Conservation (phyloP, 2,113 vertebrate species). For the Podiceps cristatus region DNA sequence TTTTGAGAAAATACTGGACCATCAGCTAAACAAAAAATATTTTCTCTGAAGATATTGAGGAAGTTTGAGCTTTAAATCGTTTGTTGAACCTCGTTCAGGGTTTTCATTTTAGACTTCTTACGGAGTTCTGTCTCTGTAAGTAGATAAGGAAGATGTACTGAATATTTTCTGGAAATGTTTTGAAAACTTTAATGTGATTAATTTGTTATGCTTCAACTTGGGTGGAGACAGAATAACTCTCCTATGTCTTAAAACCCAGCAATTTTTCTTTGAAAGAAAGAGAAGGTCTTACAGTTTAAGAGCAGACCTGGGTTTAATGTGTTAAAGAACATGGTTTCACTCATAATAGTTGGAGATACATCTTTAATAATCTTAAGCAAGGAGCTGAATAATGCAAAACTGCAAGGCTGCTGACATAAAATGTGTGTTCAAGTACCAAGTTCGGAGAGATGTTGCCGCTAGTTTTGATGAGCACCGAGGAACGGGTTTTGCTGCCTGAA, state of each 20-base stretch:
- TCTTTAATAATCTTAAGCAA: neutral
- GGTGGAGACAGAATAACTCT: neutral
- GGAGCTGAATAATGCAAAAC: neutral
- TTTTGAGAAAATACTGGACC: neutral
- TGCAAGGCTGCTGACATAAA: neutral
- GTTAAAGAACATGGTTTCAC: neutral
- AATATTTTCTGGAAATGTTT: conserved; percentile 31
- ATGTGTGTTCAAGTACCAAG: neutral
- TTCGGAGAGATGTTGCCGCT: neutral
- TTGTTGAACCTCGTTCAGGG: neutral
- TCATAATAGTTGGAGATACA: neutral
- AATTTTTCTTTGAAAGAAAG: neutral
- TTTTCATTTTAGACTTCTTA: neutral
- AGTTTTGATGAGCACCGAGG: neutral
- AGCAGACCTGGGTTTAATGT: neutral
- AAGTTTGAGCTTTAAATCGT: neutral
- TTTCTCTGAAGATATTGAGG: neutral
- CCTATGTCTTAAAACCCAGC: neutral
- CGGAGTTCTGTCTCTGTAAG: neutral
- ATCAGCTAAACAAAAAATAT: neutral
- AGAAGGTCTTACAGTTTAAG: neutral
- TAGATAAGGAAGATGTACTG: neutral
- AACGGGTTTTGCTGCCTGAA: neutral
- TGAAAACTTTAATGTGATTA: conserved; percentile 11
- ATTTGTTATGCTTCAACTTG: conserved; percentile 27